Base-by-base conservation (phyloP, 2,113 vertebrate species). In the Mohoua ochrocephala region DNA sequence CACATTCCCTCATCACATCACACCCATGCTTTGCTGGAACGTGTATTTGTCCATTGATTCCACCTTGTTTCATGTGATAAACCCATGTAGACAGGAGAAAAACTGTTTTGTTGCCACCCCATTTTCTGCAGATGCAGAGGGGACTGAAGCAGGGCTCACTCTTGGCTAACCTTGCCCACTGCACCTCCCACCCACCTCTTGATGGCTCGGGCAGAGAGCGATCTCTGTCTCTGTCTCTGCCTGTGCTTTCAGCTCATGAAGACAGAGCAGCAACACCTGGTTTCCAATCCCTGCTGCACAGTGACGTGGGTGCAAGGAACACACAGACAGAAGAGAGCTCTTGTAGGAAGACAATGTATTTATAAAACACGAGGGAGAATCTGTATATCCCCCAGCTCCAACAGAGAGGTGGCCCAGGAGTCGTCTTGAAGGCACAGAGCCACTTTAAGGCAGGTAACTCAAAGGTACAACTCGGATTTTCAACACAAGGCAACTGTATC, bases 311-410 rank as follows among this genome's bases (percentile, higher is more conserved):
- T 47, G 56, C 22, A 42, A 95, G 68, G 50, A 82, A 95, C 54
- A 87, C 76, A 73, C 23, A 3, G 79, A 88, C 52, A 93, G 44
- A 89, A 52, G 11, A 5, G 6, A 89, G 65, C 31, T 75, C 77
- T 94, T 88, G 74, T 63, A 81, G 75, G 89, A 96, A 95, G 84
- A 95, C 83, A 37, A 39, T 94, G 50, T 97, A 91, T 97, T 97
- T 96, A 84, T 89, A 92, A 96, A 97, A 93, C 5, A 5, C 2
- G 2, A 19, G 22, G 77, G 67, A 84, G 30, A 89, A 78, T 31
- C 61, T 53, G 64, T 11, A 11, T 24, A 30, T 57, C 47, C 61
- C 93, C 84, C 67, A 84, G 44, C 42, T 92, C 59, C 28, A 85
- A 84, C 57, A 71, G 30, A 95, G 31, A 42, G 35, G 82, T 88